phyloP scores from a whole-genome alignment of 1,140 invertebrate species.

The Penaeus indicus region DNA sequence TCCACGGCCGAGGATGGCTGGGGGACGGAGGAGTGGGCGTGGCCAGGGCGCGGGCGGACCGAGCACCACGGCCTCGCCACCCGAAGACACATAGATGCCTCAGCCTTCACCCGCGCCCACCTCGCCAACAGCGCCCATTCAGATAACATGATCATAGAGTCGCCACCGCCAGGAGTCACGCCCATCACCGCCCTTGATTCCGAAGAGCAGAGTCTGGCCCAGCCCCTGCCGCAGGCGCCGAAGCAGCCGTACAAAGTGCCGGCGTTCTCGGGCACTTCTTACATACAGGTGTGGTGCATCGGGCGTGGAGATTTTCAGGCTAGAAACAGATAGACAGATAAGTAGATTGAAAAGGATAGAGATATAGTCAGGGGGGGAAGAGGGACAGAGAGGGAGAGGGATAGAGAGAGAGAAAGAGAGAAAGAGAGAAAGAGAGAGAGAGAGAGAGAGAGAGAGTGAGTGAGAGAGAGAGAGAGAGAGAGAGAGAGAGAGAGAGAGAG shows the following conservation, averaged over 20 bases:
- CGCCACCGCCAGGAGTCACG: slow-evolving; percentile 42
- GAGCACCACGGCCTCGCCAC: slow-evolving; percentile 60
- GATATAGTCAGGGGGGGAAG: too few species aligned
- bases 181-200: slow-evolving; percentile 47
- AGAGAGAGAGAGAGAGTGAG: too few species aligned
- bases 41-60: slow-evolving; percentile 32
- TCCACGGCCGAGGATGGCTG: slow-evolving; percentile 62
- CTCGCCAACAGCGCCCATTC: slow-evolving; percentile 29
- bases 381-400: too few species aligned
- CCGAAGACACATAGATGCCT: slow-evolving; percentile 50
- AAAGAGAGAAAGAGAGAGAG: too few species aligned
- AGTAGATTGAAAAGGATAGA: too few species aligned
- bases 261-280: slow-evolving; percentile 44
- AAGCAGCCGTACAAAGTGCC: slow-evolving; percentile 44
- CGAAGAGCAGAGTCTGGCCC: slow-evolving; percentile 29
- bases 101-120: slow-evolving; percentile 54
- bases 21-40: slow-evolving; percentile 55
- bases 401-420: too few species aligned
- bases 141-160: slow-evolving; percentile 46
- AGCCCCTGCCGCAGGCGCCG: background rate
- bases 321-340: too few species aligned
- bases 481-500: too few species aligned
- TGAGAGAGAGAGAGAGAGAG: too few species aligned
- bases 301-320: background rate
- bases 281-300: slow-evolving; percentile 35